Evolutionary conservation across 2,888 invertebrate genomes (phyloP).

Genomic region (Polydrusus tereticollis): DNA sequence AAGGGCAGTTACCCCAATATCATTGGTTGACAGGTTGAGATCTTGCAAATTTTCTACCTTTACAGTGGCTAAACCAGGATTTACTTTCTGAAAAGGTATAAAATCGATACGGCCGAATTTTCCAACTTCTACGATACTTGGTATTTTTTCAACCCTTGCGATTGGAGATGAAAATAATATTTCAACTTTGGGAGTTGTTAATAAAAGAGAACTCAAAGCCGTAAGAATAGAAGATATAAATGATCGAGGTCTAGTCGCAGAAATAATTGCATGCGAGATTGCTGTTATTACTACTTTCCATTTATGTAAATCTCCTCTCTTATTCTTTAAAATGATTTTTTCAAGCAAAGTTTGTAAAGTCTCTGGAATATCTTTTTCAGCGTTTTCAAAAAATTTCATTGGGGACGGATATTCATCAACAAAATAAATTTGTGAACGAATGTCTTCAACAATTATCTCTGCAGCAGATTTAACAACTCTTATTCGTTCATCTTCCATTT

Average conservation of each 20-base stretch:
- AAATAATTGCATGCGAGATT: background rate
- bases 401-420: background rate
- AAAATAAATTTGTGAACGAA: background rate
- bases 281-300: background rate
- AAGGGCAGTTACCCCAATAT: background rate
- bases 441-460: background rate
- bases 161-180: background rate
- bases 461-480: background rate
- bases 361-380: background rate
- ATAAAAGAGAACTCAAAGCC: background rate
- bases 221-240: background rate
- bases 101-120: background rate
- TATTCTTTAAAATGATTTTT: background rate
- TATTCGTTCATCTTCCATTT: background rate
- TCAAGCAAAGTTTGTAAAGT: background rate
- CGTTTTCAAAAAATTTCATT: background rate
- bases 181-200: background rate
- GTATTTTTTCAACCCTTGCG: background rate
- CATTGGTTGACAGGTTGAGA: background rate
- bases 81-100: background rate
- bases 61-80: background rate
- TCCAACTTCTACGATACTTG: background rate
- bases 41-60: background rate
- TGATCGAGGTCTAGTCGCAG: background rate
- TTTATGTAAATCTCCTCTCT: background rate